These are phyloP conservation scores for Recurvirostra avosetta DNA, from an alignment of 2,113 vertebrate genomes.

Conservation along the genomic window DNA sequence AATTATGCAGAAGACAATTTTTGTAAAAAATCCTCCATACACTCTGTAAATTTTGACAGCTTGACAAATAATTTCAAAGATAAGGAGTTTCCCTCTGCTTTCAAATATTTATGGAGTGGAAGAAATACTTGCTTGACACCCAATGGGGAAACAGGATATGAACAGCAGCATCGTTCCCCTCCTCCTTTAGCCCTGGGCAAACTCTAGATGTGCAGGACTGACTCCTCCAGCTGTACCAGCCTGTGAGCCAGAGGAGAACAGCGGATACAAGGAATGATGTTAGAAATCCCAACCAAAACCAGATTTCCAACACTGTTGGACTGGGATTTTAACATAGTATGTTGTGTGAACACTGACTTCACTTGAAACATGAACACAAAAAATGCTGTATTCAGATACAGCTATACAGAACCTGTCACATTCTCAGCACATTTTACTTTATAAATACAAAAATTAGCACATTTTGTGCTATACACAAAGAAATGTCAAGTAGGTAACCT, in stretches of 20 bases:
- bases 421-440: not conserved
- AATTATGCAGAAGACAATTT: conserved; percentile 7
- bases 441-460: not conserved
- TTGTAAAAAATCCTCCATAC: not conserved
- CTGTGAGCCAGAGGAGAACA: not conserved
- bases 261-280: not conserved
- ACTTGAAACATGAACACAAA: not conserved
- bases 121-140: not conserved
- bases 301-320: not conserved
- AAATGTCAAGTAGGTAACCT: not conserved
- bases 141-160: not conserved
- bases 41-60: conserved; percentile 9
- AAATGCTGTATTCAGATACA: not conserved
- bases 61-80: conserved; percentile 35
- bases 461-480: not conserved
- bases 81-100: conserved; percentile 8
- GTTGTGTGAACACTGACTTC: not conserved
- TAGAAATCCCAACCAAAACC: not conserved
- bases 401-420: not conserved
- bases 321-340: not conserved
- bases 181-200: not conserved
- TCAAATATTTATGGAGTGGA: not conserved
- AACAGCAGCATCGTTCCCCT: not conserved
- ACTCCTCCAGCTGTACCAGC: not conserved
- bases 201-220: not conserved